Conservation (phyloP, 92 coral and sea anemone species). For the Paramuricea clavata region DNA sequence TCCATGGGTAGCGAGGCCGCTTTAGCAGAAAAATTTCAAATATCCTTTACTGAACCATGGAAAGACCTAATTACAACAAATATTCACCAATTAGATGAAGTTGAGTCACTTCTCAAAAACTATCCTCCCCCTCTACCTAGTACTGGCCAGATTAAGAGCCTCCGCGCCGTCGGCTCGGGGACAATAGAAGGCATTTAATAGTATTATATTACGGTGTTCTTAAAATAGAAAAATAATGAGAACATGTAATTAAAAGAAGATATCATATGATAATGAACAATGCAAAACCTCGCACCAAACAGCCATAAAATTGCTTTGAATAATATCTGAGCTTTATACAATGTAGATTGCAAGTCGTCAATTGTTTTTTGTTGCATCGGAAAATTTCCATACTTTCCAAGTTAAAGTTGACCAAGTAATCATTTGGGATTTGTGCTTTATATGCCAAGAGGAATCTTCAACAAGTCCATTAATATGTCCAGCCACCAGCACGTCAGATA, state of each 20-base stretch:
- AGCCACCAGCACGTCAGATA: no score
- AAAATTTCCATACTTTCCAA: slow-evolving; percentile 41
- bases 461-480: background rate
- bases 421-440: slow-evolving; percentile 16
- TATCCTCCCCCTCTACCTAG: slow-evolving; percentile 47
- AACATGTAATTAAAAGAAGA: no score
- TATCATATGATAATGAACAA: no score
- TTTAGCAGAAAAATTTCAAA: slow-evolving; percentile 33
- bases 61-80: background rate
- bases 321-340: background rate
- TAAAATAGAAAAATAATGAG: no score
- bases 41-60: slow-evolving; percentile 33
- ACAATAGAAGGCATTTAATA: no score
- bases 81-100: slow-evolving; percentile 26
- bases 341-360: no score
- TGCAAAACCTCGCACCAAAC: background rate
- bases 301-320: background rate
- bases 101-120: slow-evolving; percentile 29
- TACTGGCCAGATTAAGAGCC: slow-evolving; percentile 54
- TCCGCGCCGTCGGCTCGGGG: no score
- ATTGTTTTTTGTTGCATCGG: slow-evolving; percentile 14
- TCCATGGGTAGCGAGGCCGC: background rate
- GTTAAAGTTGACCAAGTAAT: slow-evolving; percentile 23
- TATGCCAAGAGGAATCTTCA: slow-evolving; percentile 23
- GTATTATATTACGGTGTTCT: no score